Evolutionary conservation across 1,140 invertebrate genomes (phyloP), one percentile per base, ranked within the genome.

Genomic region (Mya arenaria): DNA sequence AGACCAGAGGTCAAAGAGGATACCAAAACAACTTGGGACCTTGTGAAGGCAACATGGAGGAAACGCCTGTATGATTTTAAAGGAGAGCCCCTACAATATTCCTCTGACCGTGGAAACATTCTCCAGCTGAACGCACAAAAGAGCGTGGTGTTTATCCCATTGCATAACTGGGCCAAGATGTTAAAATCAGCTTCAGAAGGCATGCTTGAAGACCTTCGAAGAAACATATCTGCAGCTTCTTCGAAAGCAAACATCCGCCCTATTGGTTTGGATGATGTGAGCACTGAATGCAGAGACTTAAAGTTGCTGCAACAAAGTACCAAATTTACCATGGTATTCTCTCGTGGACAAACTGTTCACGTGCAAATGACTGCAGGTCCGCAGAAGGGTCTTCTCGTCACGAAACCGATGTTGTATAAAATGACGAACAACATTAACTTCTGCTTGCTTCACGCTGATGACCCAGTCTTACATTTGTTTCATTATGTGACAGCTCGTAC

Each of bases 361-460:
- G 30, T 85, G 8, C 82, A 82, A 69, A 79, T 87, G 77, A 56
- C 78, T 13, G 73, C 82, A 15, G 62, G 48, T 13, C 66, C 74
- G 13, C n/a, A 66, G 19, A 84, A 77, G 25, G 84, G 84, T 1
- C 15, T 87, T n/a, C 52, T 85, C 6, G 55, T 44, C 37, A 79
- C 84, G 17, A 72, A 83, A 41, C 62, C 79, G 15, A 60, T 69
- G 39, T n/a, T 85, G 5, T 41, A 84, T 34, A 62, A 80, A 37
- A 58, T 83, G 28, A 63, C 78, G 2, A 44, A 84, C 15, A 85
- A 85, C 37, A 44, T 84, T 13, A 74, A 81, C 23, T 34, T 85
- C 23, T 87, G 86, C 71, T 37, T 78, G 30, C 39, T 63, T 39
- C 86, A 85, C 56, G 73, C 63, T 10, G 52, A 62, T 23, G 75